Evolutionary conservation across 2,888 invertebrate genomes (phyloP).

Genomic region (Acrocera orbiculus): DNA sequence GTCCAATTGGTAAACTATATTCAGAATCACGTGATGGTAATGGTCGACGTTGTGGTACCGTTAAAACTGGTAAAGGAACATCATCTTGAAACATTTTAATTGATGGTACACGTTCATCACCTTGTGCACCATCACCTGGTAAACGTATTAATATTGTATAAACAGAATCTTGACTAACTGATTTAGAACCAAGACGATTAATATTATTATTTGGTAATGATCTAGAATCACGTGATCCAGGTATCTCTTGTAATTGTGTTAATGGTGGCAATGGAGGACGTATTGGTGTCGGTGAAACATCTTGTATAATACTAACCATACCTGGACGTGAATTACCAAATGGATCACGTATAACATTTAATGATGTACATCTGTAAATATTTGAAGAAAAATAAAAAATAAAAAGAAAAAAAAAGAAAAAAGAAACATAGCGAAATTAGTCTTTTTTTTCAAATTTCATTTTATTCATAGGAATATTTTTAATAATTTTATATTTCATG

Average conservation of each 20-base stretch:
- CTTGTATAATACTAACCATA: conserved; percentile 27
- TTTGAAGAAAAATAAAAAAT: neutral
- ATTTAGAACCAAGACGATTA: conserved; percentile 42
- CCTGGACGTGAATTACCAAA: conserved; percentile 40
- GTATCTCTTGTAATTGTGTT: conserved; percentile 29
- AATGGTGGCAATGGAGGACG: conserved; percentile 33
- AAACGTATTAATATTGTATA: conserved; percentile 86
- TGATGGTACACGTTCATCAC: conserved; percentile 45
- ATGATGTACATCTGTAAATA: conserved; percentile 52
- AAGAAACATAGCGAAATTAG: no score
- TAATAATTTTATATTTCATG: no score
- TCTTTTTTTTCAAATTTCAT: no score
- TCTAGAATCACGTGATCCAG: conserved; percentile 38
- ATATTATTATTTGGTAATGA: conserved; percentile 38
- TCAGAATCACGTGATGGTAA: conserved; percentile 41
- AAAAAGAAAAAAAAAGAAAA: neutral
- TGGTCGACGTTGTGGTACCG: conserved; percentile 30
- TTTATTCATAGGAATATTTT: no score
- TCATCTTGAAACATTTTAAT: conserved; percentile 80
- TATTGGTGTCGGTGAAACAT: conserved; percentile 29
- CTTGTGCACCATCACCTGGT: conserved; percentile 42
- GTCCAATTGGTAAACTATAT: conserved; percentile 35
- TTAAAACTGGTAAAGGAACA: conserved; percentile 29
- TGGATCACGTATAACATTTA: conserved; percentile 64
- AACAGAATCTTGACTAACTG: conserved; percentile 56